Base-by-base conservation (phyloP, 2,113 vertebrate species). In the Etheostoma cragini region DNA sequence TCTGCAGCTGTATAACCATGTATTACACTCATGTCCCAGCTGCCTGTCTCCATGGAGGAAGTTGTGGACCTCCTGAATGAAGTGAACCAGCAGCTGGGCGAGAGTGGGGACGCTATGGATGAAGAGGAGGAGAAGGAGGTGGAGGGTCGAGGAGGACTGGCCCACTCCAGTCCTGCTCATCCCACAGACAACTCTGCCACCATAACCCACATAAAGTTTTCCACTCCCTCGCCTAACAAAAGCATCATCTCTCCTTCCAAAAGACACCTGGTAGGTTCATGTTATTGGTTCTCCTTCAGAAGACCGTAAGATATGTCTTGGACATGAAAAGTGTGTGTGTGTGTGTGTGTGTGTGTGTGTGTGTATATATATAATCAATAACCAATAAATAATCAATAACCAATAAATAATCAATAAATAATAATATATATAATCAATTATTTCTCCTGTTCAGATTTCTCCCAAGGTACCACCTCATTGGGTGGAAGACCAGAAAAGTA, bases 401-500 rank as follows among this genome's bases (percentile, higher is more conserved):
- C n/a, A n/a, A n/a, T n/a, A n/a, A n/a, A n/a, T n/a, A n/a, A n/a
- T n/a, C n/a, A n/a, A n/a, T n/a, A n/a, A n/a, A n/a, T n/a, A n/a
- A n/a, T n/a, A n/a, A n/a, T n/a, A n/a, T n/a, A n/a, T n/a, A n/a
- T n/a, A 42, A 42, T 42, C 2, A 42, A 11, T 11, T 42, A 10
- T 42, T 76, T 78, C n/a, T 6, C 11, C n/a, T 60, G 2, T 88
- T 26, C 70, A 99, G 97, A 96, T 97, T 93, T 97, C 97, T 88
- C 96, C 97, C 0, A 99, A 96, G 94, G 97, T 95, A 1, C 96
- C 97, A 35, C 98, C 98, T 90, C 96, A 95, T 57, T 99, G 98
- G 98, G 97, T 96, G 68, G 97, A 99, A 91, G 98, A 99, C 93
- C 97, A 99, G 82, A 99, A 96, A 93, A 95, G 88, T 81, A 89